Conservation (phyloP, 2,888 invertebrate genomes). For the Melanostoma scalare region DNA sequence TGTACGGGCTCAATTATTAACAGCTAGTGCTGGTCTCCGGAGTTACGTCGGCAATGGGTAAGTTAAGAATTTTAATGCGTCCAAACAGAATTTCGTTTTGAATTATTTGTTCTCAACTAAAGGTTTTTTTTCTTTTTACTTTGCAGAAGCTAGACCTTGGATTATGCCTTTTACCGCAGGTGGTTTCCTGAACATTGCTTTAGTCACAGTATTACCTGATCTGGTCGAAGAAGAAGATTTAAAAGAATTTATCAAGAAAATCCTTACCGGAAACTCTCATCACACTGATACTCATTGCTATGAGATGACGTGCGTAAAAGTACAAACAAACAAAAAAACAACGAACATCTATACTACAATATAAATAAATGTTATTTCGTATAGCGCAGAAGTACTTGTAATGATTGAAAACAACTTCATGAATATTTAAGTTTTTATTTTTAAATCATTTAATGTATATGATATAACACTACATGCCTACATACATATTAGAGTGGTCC, state of each 20-base stretch:
- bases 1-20: slow-evolving; percentile 95
- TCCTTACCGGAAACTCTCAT: slow-evolving; percentile 80
- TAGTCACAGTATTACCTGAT: slow-evolving; percentile 97
- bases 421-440: slow-evolving; percentile 54
- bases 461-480: slow-evolving; percentile 36
- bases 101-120: no score
- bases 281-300: slow-evolving; percentile 57
- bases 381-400: slow-evolving; percentile 66
- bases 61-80: slow-evolving; percentile 74
- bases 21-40: slow-evolving; percentile 95
- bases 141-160: slow-evolving; percentile 92
- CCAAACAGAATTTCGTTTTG: background rate
- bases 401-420: slow-evolving; percentile 50
- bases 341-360: slow-evolving; percentile 6
- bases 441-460: slow-evolving; percentile 25
- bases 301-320: slow-evolving; percentile 64
- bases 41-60: slow-evolving; percentile 90
- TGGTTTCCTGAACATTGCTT: slow-evolving; percentile 97
- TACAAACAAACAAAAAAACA: slow-evolving; percentile 45
- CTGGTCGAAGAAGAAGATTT: slow-evolving; percentile 91
- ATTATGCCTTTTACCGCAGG: slow-evolving; percentile 99
- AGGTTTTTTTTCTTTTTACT: slow-evolving; percentile 71
- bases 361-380: slow-evolving; percentile 33
- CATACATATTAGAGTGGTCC: no score
- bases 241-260: slow-evolving; percentile 91